These are phyloP conservation scores for Enteromius mattozi DNA, from an alignment of 2,797 vertebrate genomes.

Conservation along the genomic window DNA sequence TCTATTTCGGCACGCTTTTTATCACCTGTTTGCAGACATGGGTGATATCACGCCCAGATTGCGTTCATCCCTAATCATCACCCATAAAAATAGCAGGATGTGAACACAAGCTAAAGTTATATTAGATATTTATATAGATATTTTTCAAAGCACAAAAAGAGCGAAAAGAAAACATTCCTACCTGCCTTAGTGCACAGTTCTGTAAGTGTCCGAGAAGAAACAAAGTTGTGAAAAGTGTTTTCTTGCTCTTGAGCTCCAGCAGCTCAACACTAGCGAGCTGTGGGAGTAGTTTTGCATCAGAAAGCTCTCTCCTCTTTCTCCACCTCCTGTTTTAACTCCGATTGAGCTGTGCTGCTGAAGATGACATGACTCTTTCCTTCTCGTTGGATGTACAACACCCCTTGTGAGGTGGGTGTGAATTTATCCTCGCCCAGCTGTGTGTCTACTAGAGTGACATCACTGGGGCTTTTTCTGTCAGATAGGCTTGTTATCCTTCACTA, in stretches of 20 bases:
- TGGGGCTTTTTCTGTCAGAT: constrained; percentile 36
- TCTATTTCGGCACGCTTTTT: constrained; percentile 59
- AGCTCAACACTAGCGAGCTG: constrained; percentile 48
- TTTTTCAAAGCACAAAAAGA: constrained; percentile 25
- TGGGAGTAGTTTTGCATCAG: constrained; percentile 44
- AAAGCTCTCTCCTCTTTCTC: constrained; percentile 50
- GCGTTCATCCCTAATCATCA: constrained; percentile 44
- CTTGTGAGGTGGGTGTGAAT: constrained; percentile 65
- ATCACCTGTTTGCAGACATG: constrained; percentile 54
- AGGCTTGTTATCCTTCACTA: constrained; percentile 36
- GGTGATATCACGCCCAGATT: constrained; percentile 50
- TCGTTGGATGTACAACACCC: constrained; percentile 68
- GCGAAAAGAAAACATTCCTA: constrained; percentile 44
- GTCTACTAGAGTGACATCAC: constrained; percentile 72
- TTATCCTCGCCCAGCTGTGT: constrained; percentile 73
- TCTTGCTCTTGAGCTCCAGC: constrained; percentile 38
- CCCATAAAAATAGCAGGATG: constrained; percentile 57
- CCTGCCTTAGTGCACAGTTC: constrained; percentile 50
- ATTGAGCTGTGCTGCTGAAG: constrained; percentile 41
- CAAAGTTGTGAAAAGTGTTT: constrained; percentile 39
- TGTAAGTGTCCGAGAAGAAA: constrained; percentile 33
- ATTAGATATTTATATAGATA: constrained; percentile 11
- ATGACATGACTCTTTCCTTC: constrained; percentile 57
- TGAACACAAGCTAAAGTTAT: constrained; percentile 37
- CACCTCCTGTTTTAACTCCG: constrained; percentile 48